Evolutionary conservation across 2,113 vertebrate genomes (phyloP).

Genomic region (Sitta europaea): DNA sequence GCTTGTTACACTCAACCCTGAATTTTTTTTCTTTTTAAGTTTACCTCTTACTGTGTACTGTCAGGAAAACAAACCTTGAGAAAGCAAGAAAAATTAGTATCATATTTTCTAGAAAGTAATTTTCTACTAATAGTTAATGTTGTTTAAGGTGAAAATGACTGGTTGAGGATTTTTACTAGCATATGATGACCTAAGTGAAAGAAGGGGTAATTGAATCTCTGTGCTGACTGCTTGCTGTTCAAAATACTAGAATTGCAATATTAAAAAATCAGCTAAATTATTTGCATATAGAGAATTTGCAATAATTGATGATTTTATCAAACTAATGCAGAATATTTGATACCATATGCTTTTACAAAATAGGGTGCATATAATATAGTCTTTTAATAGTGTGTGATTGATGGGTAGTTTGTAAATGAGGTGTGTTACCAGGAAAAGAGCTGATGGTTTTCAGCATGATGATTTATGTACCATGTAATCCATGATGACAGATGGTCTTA

Average conservation of each 20-base stretch:
- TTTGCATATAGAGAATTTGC: constrained; percentile 13
- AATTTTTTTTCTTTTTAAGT: not conserved
- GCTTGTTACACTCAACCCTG: not conserved
- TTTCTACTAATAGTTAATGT: not conserved
- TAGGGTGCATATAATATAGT: not conserved
- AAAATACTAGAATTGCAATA: constrained; percentile 8
- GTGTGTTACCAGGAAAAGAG: constrained; percentile 34
- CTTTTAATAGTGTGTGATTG: constrained; percentile 14
- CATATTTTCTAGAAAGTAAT: constrained; percentile 4
- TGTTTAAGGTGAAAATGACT: constrained; percentile 4
- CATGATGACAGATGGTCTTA: constrained; percentile 49
- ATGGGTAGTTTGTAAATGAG: constrained; percentile 47
- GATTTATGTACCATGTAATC: constrained; percentile 57
- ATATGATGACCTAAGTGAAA: constrained; percentile 9
- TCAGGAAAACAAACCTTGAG: not conserved
- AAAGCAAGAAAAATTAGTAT: constrained; percentile 4
- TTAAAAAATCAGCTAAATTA: constrained; percentile 3
- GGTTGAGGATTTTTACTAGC: not conserved
- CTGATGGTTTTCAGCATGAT: constrained; percentile 44
- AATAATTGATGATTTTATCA: constrained; percentile 35
- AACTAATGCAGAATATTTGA: not conserved
- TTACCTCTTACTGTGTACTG: not conserved
- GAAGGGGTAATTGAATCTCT: constrained; percentile 1
- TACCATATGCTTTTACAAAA: constrained; percentile 17
- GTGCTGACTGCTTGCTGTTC: not conserved